Evolutionary conservation across 2,888 invertebrate species (phyloP).

Genomic region (Nipponacmea schrenckii): DNA sequence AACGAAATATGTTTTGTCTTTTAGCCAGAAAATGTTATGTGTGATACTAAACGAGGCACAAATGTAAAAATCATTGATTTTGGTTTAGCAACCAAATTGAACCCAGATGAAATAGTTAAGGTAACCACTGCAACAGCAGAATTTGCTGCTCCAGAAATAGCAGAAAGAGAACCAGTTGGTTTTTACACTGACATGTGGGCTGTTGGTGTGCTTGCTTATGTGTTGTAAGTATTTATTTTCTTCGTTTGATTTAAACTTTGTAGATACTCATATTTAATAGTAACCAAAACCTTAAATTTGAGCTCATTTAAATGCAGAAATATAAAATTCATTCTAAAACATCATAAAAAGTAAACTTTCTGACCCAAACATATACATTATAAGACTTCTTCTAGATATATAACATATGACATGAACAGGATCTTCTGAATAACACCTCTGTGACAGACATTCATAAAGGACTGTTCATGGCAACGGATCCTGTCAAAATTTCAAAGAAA

Average conservation of each 20-base stretch:
- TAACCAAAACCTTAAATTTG: no score
- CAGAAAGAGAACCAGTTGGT: conserved; percentile 97
- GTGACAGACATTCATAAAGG: no score
- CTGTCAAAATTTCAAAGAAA: no score
- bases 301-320: no score
- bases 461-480: no score
- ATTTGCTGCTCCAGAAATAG: conserved; percentile 99
- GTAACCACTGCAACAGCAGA: conserved; percentile 99
- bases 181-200: conserved; percentile 99
- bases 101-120: conserved; percentile 98
- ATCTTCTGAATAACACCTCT: no score
- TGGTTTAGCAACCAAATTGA: conserved; percentile 96
- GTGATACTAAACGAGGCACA: conserved; percentile 92
- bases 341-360: no score
- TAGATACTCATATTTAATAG: no score
- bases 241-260: neutral
- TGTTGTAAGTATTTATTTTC: conserved; percentile 80
- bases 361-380: no score
- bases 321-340: no score
- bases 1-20: conserved; percentile 60
- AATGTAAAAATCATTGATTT: conserved; percentile 99
- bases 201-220: conserved; percentile 97
- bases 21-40: conserved; percentile 99
- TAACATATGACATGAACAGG: no score
- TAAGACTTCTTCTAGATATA: no score